Conservation (phyloP, 1,140 invertebrate genomes). For the Pteromalus puparum region DNA sequence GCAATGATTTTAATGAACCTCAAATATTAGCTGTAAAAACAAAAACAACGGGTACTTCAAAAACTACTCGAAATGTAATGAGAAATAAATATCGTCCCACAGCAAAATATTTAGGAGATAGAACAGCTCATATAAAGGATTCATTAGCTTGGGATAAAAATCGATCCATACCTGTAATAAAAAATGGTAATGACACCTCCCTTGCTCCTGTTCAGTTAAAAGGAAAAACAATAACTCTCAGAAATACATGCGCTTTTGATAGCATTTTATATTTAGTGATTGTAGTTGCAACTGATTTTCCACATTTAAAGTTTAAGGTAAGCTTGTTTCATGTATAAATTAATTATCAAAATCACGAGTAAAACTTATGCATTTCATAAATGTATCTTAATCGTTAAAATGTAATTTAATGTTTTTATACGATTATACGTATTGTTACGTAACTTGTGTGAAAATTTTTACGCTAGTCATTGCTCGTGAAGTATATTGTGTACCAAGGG, state of each 20-base stretch:
- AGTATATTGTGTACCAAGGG: too few relatives aligned
- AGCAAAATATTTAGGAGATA: constrained; percentile 12
- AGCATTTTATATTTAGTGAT: not conserved
- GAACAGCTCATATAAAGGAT: not conserved
- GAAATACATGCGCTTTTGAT: constrained; percentile 3
- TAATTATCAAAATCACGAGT: too few relatives aligned
- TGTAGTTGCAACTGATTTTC: not conserved
- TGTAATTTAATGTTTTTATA: too few relatives aligned
- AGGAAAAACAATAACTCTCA: not conserved
- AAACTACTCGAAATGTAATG: not conserved
- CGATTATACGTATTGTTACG: too few relatives aligned
- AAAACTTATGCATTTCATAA: too few relatives aligned
- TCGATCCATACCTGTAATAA: not conserved
- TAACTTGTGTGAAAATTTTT: too few relatives aligned
- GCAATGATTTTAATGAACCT: too few relatives aligned
- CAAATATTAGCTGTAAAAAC: not conserved
- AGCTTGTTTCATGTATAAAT: not conserved
- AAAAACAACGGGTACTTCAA: not conserved
- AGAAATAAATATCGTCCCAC: not conserved
- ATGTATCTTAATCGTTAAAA: too few relatives aligned
- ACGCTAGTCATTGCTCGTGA: too few relatives aligned
- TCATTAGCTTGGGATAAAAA: not conserved
- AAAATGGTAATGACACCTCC: not conserved
- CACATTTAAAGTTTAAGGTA: not conserved
- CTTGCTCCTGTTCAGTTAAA: not conserved